These are phyloP conservation scores for Agrypnus murinus DNA, from an alignment of 2,888 invertebrate species.

Conservation along the genomic window DNA sequence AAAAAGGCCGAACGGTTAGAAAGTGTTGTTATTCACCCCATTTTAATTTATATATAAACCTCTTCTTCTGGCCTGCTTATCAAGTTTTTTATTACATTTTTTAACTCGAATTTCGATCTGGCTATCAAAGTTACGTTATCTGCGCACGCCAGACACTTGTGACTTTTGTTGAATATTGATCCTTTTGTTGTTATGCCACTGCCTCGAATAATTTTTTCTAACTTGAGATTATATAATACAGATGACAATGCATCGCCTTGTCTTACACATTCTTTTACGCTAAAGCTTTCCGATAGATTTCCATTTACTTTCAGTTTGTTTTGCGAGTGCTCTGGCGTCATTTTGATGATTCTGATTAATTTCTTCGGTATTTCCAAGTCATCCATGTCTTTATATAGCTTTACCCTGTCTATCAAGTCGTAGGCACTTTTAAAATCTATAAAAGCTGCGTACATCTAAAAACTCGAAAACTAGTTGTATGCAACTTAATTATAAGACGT, in stretches of 20 bases:
- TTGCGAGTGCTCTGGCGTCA: not conserved
- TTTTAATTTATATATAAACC: too few relatives aligned
- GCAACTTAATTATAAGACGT: too few relatives aligned
- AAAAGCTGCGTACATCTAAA: too few relatives aligned
- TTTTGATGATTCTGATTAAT: not conserved
- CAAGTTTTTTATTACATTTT: not conserved
- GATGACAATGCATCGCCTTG: not conserved
- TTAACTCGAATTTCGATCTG: not conserved
- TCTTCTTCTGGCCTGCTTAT: not conserved
- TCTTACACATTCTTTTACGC: not conserved
- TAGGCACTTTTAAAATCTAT: constrained; percentile 4
- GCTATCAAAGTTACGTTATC: constrained; percentile 3
- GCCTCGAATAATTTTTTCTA: constrained; percentile 6
- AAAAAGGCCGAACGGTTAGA: too few relatives aligned
- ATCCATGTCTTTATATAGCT: not conserved
- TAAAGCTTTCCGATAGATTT: not conserved
- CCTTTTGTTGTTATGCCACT: not conserved
- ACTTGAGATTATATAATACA: not conserved
- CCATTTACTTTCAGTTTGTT: not conserved
- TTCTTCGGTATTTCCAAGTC: constrained; percentile 1
- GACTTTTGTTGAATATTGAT: not conserved
- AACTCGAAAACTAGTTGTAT: too few relatives aligned
- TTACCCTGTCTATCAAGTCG: not conserved
- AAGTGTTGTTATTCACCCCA: too few relatives aligned
- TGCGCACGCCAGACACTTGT: not conserved